Percentiles rank a stretch among this genome's conserved stretches.
Evolutionary conservation across 2,113 vertebrate genomes (phyloP).

Genomic region (Saimiri boliviensis): DNA sequence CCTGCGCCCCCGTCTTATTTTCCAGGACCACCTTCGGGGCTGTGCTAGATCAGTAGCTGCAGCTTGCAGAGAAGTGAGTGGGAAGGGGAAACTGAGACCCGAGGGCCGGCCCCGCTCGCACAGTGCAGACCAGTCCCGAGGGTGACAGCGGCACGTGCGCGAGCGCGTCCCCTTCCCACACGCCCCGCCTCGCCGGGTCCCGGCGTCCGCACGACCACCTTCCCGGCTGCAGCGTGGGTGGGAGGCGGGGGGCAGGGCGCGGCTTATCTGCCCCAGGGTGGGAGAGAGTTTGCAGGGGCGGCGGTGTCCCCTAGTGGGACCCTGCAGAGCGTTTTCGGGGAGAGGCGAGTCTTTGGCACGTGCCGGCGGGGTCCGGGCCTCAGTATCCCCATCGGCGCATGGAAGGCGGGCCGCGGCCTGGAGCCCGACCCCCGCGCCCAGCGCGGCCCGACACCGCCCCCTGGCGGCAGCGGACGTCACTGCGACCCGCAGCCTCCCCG

Average conservation of each 20-base stretch:
- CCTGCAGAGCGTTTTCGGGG: fast-evolving
- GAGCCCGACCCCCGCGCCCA: not conserved
- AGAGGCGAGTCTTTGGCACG: not conserved
- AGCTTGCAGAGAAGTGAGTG: not conserved
- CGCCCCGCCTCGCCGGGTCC: not conserved
- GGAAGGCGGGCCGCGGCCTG: no score
- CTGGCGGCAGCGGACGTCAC: not conserved
- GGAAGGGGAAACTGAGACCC: not conserved
- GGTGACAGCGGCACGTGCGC: not conserved
- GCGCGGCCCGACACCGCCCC: not conserved
- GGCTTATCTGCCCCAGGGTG: not conserved
- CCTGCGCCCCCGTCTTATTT: not conserved
- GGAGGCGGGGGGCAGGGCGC: no score
- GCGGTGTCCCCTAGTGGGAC: not conserved
- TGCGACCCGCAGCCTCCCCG: not conserved
- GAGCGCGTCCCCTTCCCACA: not conserved
- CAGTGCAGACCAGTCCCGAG: not conserved
- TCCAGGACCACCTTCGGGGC: not conserved
- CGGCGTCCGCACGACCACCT: not conserved
- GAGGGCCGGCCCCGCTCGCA: not conserved
- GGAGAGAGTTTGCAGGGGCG: not conserved
- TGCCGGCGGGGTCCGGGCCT: not conserved
- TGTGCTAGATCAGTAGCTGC: not conserved
- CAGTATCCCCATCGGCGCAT: not conserved
- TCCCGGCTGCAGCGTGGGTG: not conserved